Evolutionary conservation across 2,113 vertebrate species (phyloP).

Genomic region (Eupsittula cactorum): DNA sequence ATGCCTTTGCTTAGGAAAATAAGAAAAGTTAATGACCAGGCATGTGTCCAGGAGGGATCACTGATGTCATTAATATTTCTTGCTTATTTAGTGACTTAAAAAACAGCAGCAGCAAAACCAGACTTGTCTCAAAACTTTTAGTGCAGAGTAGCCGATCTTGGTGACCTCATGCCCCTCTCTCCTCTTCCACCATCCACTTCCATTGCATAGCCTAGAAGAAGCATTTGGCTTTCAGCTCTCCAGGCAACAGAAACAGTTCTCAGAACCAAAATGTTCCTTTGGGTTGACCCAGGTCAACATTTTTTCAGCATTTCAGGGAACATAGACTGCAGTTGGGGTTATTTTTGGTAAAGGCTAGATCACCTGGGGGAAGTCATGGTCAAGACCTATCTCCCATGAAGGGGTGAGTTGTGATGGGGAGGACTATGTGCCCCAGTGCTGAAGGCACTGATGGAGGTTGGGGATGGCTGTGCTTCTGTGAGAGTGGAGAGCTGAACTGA

Average conservation of each 20-base stretch:
- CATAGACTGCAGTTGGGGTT: background rate
- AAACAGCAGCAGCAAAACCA: background rate
- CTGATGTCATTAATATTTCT: constrained; percentile 42
- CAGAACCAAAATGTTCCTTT: background rate
- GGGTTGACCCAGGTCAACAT: background rate
- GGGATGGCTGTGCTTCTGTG: background rate
- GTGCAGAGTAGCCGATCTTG: background rate
- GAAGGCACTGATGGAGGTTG: background rate
- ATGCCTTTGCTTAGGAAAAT: constrained; percentile 69
- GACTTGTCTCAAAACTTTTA: background rate
- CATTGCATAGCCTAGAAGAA: background rate
- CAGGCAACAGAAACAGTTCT: background rate
- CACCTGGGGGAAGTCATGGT: background rate
- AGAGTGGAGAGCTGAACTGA: background rate
- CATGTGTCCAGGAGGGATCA: constrained; percentile 1
- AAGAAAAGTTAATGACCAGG: constrained; percentile 53
- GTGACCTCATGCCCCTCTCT: background rate
- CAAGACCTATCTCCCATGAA: background rate
- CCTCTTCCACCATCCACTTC: background rate
- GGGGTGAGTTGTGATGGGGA: background rate
- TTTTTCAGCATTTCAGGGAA: background rate
- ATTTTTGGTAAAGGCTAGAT: background rate
- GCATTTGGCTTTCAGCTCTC: background rate
- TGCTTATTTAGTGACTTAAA: constrained; percentile 33
- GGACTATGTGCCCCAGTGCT: background rate